A percentile compares a stretch with the other conserved stretches of the same genome.
phyloP scores from a whole-genome alignment of 2,797 vertebrate genomes.

The Schizopygopsis pylzovi region DNA sequence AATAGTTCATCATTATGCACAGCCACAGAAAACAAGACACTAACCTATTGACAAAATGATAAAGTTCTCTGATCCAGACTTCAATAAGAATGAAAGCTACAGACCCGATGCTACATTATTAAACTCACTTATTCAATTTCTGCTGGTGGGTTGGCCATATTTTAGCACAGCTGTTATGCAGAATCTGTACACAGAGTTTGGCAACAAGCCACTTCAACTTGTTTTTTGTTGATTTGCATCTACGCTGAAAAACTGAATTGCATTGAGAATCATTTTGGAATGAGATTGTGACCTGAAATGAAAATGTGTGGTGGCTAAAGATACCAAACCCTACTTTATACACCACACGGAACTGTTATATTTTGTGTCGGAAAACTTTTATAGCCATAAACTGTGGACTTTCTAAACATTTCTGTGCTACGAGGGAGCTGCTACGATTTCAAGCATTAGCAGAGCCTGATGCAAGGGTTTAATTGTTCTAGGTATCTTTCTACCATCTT shows the following conservation, averaged over 20 bases:
- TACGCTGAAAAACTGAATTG: neutral
- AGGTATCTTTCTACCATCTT: conserved; percentile 6
- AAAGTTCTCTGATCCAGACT: neutral
- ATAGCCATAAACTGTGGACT: neutral
- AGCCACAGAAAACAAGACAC: conserved; percentile 4
- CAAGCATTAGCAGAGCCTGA: neutral
- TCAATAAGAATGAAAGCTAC: neutral
- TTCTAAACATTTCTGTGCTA: neutral
- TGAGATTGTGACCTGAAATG: conserved; percentile 2
- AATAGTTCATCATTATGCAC: neutral
- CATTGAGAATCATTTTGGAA: neutral
- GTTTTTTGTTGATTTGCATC: neutral
- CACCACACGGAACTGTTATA: neutral
- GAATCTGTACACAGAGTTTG: neutral
- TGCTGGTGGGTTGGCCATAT: neutral
- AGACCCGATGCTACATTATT: neutral
- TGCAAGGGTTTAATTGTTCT: conserved; percentile 3
- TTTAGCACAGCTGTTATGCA: conserved; percentile 3
- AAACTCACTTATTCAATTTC: neutral
- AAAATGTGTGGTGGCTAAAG: neutral
- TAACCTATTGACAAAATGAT: neutral
- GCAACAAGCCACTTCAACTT: neutral
- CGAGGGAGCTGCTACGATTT: neutral
- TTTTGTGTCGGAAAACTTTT: conserved; percentile 7
- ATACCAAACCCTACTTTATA: neutral